Evolutionary conservation across 2,113 vertebrate species (phyloP).

Genomic region (Perca fluviatilis): DNA sequence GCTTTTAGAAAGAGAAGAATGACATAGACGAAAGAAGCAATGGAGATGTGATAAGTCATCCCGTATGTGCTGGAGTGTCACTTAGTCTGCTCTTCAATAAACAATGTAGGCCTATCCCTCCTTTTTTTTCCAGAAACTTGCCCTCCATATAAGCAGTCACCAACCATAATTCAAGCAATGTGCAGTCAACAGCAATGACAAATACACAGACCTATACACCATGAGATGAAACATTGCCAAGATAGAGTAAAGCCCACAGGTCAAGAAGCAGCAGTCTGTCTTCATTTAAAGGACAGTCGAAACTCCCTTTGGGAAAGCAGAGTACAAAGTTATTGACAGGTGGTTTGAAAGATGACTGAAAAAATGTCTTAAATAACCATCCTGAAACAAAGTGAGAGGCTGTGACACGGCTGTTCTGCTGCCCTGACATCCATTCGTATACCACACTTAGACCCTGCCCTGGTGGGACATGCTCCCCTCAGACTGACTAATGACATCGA

Average conservation of each 20-base stretch:
- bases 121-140: constrained; percentile 13
- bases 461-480: not conserved
- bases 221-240: constrained; percentile 35
- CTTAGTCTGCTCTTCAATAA: constrained; percentile 29
- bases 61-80: constrained; percentile 13
- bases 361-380: not conserved
- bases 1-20: constrained; percentile 27
- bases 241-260: constrained; percentile 23
- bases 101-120: not conserved
- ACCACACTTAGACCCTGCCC: not conserved
- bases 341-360: constrained; percentile 19
- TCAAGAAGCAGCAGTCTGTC: constrained; percentile 39
- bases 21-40: constrained; percentile 1
- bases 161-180: not conserved
- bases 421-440: not conserved
- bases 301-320: constrained; percentile 20
- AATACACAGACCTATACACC: constrained; percentile 14
- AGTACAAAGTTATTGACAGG: constrained; percentile 9
- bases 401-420: not conserved
- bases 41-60: constrained; percentile 25
- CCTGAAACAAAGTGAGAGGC: not conserved
- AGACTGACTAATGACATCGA: not conserved
- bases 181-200: not conserved
- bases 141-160: constrained; percentile 9
- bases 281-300: constrained; percentile 49